Conservation (phyloP, 2,113 vertebrate genomes). For the Tautogolabrus adspersus region DNA sequence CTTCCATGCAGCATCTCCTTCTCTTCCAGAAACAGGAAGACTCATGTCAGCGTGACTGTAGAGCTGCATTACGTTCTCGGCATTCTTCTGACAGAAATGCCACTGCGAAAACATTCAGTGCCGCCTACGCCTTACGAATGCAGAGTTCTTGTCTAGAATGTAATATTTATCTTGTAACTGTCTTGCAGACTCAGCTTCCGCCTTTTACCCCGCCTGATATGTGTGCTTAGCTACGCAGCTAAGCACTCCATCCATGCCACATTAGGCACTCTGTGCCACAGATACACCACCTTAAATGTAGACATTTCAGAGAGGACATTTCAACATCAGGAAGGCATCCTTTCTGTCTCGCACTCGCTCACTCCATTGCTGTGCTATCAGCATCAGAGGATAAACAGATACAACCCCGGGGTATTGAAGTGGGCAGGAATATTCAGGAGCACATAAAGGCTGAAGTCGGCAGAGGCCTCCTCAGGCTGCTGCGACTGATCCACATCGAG, state of each 20-base stretch:
- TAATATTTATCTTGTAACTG: conserved; percentile 82
- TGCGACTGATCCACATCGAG: conserved; percentile 56
- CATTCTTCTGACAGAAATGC: conserved; percentile 75
- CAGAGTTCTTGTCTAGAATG: conserved; percentile 73
- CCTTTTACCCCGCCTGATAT: conserved; percentile 54
- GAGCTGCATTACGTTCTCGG: conserved; percentile 60
- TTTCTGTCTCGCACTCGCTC: conserved; percentile 27
- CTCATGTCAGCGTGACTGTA: conserved; percentile 63
- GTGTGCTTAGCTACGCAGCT: conserved; percentile 62
- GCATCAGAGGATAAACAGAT: conserved; percentile 62
- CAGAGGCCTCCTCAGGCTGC: conserved; percentile 54
- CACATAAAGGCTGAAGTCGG: conserved; percentile 56
- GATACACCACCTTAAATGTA: conserved; percentile 62
- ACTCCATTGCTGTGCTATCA: conserved; percentile 42
- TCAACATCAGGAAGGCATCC: conserved; percentile 56
- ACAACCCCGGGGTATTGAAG: conserved; percentile 61
- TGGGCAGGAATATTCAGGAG: conserved; percentile 67
- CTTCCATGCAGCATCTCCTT: conserved; percentile 34
- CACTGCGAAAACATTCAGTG: conserved; percentile 69
- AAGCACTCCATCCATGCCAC: conserved; percentile 57
- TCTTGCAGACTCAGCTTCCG: conserved; percentile 64
- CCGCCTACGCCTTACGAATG: conserved; percentile 67
- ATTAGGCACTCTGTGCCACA: conserved; percentile 55
- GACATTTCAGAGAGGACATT: conserved; percentile 58
- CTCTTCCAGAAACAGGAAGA: conserved; percentile 56